Percentiles rank a stretch among this genome's conserved stretches.
Evolutionary conservation across 2,888 invertebrate genomes (phyloP).

Genomic region (Phragmatobia fuliginosa): DNA sequence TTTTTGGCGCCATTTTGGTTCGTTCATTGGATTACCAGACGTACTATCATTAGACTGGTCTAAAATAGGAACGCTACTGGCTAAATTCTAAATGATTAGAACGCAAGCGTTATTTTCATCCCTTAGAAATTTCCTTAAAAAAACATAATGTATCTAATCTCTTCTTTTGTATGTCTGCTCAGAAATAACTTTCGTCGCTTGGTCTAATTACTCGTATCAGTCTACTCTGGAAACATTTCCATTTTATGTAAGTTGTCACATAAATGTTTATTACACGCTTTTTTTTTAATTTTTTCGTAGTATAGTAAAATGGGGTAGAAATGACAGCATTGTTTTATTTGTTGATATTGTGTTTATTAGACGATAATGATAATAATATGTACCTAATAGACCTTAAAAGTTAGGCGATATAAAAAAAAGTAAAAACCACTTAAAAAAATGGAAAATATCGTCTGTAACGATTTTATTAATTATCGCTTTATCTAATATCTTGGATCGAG

Average conservation of each 20-base stretch:
- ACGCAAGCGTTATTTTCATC: conserved; percentile 55
- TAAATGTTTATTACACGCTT: no score
- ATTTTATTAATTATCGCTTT: conserved; percentile 17
- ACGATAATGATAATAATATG: neutral
- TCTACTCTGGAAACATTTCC: neutral
- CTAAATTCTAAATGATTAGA: conserved; percentile 46
- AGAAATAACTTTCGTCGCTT: conserved; percentile 54
- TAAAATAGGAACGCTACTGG: conserved; percentile 33
- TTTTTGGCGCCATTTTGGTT: conserved; percentile 29
- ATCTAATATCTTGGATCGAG: conserved; percentile 15
- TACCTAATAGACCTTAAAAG: no score
- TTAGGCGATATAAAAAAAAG: no score
- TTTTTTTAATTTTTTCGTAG: no score
- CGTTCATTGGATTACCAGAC: conserved; percentile 26
- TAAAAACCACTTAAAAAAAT: no score
- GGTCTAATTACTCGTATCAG: conserved; percentile 38
- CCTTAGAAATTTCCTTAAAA: conserved; percentile 63
- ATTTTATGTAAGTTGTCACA: neutral
- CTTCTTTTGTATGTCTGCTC: conserved; percentile 60
- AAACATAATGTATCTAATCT: conserved; percentile 51
- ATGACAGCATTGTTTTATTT: no score
- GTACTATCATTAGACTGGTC: conserved; percentile 31
- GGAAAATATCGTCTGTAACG: no score
- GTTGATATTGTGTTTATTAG: neutral
- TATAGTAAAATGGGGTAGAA: no score